A percentile compares a stretch with the other conserved stretches of the same genome.
phyloP scores from a whole-genome alignment of 1,140 invertebrate species.

The Agrilus planipennis region DNA sequence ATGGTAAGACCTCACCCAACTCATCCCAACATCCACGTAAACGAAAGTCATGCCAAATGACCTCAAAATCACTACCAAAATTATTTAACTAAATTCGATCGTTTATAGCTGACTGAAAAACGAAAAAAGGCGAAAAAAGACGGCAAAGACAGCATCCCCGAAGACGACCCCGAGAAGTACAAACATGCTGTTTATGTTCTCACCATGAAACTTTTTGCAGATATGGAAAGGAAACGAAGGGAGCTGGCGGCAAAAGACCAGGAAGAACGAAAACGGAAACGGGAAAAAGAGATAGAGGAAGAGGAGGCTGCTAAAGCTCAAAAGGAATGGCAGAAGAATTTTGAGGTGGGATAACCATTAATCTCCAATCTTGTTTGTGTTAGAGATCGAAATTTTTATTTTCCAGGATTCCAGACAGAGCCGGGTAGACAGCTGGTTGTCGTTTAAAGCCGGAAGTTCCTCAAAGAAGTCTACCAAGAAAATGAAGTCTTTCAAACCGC shows the following conservation, averaged over 20 bases:
- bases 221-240: slow-evolving; percentile 81
- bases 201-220: slow-evolving; percentile 98
- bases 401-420: slow-evolving; percentile 83
- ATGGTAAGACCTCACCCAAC: too few relatives aligned
- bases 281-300: slow-evolving; percentile 86
- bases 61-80: too few relatives aligned
- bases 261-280: slow-evolving; percentile 89
- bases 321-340: slow-evolving; percentile 96
- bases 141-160: slow-evolving; percentile 74
- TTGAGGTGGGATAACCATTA: slow-evolving; percentile 55
- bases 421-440: slow-evolving; percentile 91
- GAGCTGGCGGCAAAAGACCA: slow-evolving; percentile 78
- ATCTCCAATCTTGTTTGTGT: background rate
- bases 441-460: slow-evolving; percentile 67
- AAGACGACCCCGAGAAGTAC: slow-evolving; percentile 88
- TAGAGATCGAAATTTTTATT: slow-evolving; percentile 10
- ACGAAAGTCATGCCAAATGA: too few relatives aligned
- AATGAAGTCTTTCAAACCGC: slow-evolving; percentile 76
- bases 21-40: too few relatives aligned
- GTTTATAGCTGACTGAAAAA: slow-evolving; percentile 83
- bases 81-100: too few relatives aligned
- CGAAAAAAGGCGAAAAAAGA: slow-evolving; percentile 91
- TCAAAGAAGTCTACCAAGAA: slow-evolving; percentile 63
- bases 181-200: slow-evolving; percentile 93
- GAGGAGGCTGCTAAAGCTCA: slow-evolving; percentile 81